Conservation (phyloP, 2,888 invertebrate species). For the Fissipunctia ypsillon region DNA sequence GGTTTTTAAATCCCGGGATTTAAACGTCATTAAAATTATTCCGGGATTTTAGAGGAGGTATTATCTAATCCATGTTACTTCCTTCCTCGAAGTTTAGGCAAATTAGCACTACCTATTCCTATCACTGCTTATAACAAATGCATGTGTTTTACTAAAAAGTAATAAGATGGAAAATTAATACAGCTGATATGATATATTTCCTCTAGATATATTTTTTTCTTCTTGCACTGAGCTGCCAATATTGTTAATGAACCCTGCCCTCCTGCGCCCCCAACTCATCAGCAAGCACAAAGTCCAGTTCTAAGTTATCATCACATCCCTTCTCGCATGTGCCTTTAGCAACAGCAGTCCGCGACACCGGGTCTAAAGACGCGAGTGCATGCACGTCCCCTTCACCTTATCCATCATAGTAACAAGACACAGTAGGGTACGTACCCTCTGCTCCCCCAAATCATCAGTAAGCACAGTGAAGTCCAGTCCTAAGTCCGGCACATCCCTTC, state of each 20-base stretch:
- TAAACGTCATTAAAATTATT: too few relatives aligned
- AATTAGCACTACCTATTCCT: too few relatives aligned
- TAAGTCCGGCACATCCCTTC: slow-evolving; percentile 96
- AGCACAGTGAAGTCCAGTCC: slow-evolving; percentile 98
- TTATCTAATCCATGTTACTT: too few relatives aligned
- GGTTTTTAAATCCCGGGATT: too few relatives aligned
- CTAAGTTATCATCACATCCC: slow-evolving; percentile 95
- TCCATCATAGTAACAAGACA: too few relatives aligned
- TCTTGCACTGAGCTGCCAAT: neutral
- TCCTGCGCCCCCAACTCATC: slow-evolving; percentile 96
- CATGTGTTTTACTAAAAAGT: neutral
- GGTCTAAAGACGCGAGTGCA: slow-evolving; percentile 97
- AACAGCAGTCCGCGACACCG: slow-evolving; percentile 93
- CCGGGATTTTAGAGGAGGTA: too few relatives aligned
- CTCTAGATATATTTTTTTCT: neutral
- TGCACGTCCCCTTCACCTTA: slow-evolving; percentile 92
- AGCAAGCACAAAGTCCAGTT: slow-evolving; percentile 97
- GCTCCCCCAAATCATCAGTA: slow-evolving; percentile 97
- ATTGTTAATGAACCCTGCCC: slow-evolving; percentile 84
- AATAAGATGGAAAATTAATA: too few relatives aligned
- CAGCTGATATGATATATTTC: neutral
- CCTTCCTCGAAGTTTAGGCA: too few relatives aligned
- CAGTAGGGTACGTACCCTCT: slow-evolving; percentile 89
- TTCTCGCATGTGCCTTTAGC: slow-evolving; percentile 94
- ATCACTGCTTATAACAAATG: too few relatives aligned